Evolutionary conservation across 1,140 invertebrate species (phyloP).

Genomic region (Aphaenogaster ashmeadi): DNA sequence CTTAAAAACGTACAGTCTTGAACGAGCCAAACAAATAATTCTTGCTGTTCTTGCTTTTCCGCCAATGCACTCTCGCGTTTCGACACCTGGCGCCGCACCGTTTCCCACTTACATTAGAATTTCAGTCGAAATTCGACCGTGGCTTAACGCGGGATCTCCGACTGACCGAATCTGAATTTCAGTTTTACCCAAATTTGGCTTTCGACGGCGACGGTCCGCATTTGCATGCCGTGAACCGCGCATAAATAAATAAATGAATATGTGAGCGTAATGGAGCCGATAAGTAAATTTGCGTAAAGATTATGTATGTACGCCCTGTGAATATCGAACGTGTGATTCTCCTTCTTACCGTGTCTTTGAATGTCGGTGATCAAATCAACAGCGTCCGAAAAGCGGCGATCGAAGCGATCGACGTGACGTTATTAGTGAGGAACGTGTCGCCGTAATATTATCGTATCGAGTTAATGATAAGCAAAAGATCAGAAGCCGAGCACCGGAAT

Average conservation of each 20-base stretch:
- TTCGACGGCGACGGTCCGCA: constrained; percentile 23
- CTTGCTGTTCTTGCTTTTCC: background rate
- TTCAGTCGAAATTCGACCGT: constrained; percentile 51
- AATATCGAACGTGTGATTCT: constrained; percentile 20
- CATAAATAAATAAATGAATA: constrained; percentile 67
- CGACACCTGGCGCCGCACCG: constrained; percentile 38
- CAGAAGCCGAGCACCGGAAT: constrained; percentile 44
- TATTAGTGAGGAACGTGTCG: constrained; percentile 74
- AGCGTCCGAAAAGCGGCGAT: constrained; percentile 2
- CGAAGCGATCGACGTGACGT: constrained; percentile 67
- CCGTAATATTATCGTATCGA: constrained; percentile 71
- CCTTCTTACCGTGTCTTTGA: background rate
- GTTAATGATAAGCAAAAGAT: constrained; percentile 72
- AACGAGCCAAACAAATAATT: constrained; percentile 41
- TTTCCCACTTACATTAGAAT: constrained; percentile 60
- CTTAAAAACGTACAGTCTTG: constrained; percentile 3
- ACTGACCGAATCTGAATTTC: constrained; percentile 61
- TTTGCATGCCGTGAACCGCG: constrained; percentile 38
- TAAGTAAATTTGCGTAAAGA: constrained; percentile 46
- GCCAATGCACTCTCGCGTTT: constrained; percentile 3
- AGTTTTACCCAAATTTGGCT: constrained; percentile 62
- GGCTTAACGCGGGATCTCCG: constrained; percentile 51
- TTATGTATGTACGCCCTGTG: background rate
- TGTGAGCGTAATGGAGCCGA: constrained; percentile 41
- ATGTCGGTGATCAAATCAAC: constrained; percentile 26